Evolutionary conservation across 2,888 invertebrate species (phyloP).

Genomic region (Zootermopsis nevadensis): DNA sequence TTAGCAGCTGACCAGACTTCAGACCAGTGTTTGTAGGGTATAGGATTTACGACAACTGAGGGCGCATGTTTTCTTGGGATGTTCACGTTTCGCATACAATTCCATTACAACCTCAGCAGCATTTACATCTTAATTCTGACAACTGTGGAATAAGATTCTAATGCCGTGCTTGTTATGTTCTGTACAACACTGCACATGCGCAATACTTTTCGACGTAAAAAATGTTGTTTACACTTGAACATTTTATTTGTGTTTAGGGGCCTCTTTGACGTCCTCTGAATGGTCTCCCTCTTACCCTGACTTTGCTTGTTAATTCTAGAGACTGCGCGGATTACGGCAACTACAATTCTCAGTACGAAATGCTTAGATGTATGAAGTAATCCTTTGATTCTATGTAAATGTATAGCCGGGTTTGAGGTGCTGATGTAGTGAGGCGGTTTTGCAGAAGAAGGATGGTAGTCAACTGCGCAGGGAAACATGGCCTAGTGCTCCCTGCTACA

Average conservation of each 20-base stretch:
- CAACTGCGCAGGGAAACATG: background rate
- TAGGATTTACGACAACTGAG: too few relatives aligned
- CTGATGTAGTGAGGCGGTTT: background rate
- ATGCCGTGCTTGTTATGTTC: too few relatives aligned
- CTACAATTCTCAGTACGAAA: slow-evolving; percentile 7
- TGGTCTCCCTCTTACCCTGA: background rate
- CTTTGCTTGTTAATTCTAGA: background rate
- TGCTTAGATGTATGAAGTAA: slow-evolving; percentile 6
- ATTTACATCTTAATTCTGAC: too few relatives aligned
- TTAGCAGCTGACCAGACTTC: too few relatives aligned
- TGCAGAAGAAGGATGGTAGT: background rate
- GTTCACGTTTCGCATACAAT: too few relatives aligned
- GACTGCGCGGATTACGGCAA: background rate
- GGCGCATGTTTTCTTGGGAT: too few relatives aligned
- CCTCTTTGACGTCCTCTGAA: background rate
- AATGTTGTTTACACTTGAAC: background rate
- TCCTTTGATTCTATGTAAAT: slow-evolving; percentile 10
- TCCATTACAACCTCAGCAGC: too few relatives aligned
- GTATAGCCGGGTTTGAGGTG: background rate
- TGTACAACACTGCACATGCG: too few relatives aligned
- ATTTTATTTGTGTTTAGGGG: background rate
- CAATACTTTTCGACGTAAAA: too few relatives aligned
- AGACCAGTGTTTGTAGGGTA: too few relatives aligned
- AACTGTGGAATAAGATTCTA: too few relatives aligned
- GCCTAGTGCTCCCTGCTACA: background rate